Evolutionary conservation across 1,140 invertebrate genomes (phyloP).

Genomic region (Zaprionus ornatus): DNA sequence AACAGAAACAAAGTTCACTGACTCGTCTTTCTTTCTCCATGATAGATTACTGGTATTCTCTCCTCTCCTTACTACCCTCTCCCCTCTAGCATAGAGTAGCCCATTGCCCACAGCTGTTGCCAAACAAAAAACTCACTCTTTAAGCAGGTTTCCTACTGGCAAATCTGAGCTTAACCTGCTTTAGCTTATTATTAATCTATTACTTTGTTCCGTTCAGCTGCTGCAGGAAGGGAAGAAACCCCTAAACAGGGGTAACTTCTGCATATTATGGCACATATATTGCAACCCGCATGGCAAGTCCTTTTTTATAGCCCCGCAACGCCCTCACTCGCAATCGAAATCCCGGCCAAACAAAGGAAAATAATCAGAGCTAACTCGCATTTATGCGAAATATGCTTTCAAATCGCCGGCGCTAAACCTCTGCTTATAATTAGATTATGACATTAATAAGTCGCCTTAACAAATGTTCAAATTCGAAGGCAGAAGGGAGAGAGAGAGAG

Average conservation of each 20-base stretch:
- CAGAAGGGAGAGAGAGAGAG: not conserved
- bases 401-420: slow-evolving; percentile 48
- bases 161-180: slow-evolving; percentile 29
- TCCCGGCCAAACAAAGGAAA: slow-evolving; percentile 31
- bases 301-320: slow-evolving; percentile 57
- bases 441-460: slow-evolving; percentile 80
- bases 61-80: not conserved
- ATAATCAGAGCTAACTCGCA: slow-evolving; percentile 51
- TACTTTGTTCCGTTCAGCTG: slow-evolving; percentile 52
- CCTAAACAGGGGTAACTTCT: slow-evolving; percentile 37
- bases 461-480: slow-evolving; percentile 71
- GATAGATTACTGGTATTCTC: not conserved
- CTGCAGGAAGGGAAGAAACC: slow-evolving; percentile 5
- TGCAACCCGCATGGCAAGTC: slow-evolving; percentile 42
- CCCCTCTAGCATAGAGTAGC: not conserved
- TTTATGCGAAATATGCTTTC: slow-evolving; percentile 49
- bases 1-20: too few species aligned
- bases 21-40: not conserved
- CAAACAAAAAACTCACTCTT: not conserved
- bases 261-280: slow-evolving; percentile 45
- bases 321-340: slow-evolving; percentile 13
- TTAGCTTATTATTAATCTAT: slow-evolving; percentile 64
- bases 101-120: slow-evolving; percentile 26
- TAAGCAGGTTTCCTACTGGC: slow-evolving; percentile 7
- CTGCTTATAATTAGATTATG: slow-evolving; percentile 79